These are phyloP conservation scores for Corythaixoides concolor DNA, from an alignment of 2,113 vertebrate genomes.

Conservation along the genomic window DNA sequence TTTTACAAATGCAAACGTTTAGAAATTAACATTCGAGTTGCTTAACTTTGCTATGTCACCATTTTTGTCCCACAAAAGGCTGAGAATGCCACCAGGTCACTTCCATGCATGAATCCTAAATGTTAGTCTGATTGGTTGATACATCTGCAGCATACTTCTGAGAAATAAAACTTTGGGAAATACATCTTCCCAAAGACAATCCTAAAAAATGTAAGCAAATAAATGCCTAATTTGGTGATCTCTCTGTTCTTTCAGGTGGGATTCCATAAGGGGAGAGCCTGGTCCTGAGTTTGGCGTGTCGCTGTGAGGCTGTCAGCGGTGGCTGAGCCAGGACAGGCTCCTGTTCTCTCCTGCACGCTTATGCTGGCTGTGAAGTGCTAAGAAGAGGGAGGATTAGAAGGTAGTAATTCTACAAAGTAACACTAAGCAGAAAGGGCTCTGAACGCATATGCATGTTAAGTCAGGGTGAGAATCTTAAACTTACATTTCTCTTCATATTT, in stretches of 20 bases:
- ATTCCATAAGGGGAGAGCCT: background rate
- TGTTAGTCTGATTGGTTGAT: background rate
- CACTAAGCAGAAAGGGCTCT: background rate
- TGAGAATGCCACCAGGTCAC: background rate
- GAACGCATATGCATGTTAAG: background rate
- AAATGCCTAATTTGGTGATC: background rate
- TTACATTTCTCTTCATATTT: background rate
- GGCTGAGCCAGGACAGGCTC: background rate
- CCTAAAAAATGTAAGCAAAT: background rate
- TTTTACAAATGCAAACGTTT: background rate
- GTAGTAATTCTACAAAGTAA: background rate
- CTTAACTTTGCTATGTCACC: background rate
- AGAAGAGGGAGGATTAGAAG: background rate
- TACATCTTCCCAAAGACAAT: background rate
- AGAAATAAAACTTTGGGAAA: background rate
- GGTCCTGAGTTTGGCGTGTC: background rate
- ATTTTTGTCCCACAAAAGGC: background rate
- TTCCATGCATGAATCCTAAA: background rate
- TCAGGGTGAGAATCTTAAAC: background rate
- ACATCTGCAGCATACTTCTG: background rate
- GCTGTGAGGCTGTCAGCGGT: background rate
- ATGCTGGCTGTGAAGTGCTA: background rate
- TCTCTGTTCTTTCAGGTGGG: background rate
- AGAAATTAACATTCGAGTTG: background rate
- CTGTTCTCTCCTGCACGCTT: background rate